Base-by-base conservation (phyloP, 2,888 invertebrate species). In the Philereme transversata region DNA sequence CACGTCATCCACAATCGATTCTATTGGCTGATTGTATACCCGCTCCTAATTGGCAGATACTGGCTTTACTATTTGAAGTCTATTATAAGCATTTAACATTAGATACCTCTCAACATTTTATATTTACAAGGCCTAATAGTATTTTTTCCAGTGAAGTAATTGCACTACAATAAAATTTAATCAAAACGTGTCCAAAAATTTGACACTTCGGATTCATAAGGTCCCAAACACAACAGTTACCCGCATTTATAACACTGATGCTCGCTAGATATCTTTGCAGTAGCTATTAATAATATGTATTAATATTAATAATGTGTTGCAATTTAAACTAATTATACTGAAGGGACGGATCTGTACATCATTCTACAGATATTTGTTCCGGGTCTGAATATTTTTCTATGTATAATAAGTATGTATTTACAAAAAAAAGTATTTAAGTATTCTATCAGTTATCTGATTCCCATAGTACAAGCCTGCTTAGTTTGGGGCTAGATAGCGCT, bases 121-220 rank as follows among this genome's bases (percentile, higher is more conserved):
- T 40, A 52, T 51, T 57, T 60, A 56, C 51, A 60, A 4, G 40
- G 40, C 8, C 1, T n/a, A 11, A n/a, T 6, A 50, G 41, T 44
- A 56, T n/a, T 60, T 43, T 58, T 60, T 60, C 67, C 63, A 63
- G 58, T 62, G 51, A 64, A 62, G 63, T 50, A 53, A 63, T 62
- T 48, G 49, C 65, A 65, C 60, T 62, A 65, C 70, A 63, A 59
- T 64, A 67, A 65, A 67, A 64, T 64, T 58, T 51, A 57, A 54
- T 70, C 51, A 70, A 80, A 82, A 78, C 61, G 81, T 80, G 79
- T 81, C 81, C 61, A 81, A 82, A 82, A 83, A 82, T 86, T 87
- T 87, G 86, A 86, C 86, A 87, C 86, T 78, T 79, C 73, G 72
- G 77, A 79, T 74, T 75, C 70, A 67, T 65, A 61, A 67, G 61